phyloP scores from a whole-genome alignment of 2,888 invertebrate species.

The Crossocerus cetratus region DNA sequence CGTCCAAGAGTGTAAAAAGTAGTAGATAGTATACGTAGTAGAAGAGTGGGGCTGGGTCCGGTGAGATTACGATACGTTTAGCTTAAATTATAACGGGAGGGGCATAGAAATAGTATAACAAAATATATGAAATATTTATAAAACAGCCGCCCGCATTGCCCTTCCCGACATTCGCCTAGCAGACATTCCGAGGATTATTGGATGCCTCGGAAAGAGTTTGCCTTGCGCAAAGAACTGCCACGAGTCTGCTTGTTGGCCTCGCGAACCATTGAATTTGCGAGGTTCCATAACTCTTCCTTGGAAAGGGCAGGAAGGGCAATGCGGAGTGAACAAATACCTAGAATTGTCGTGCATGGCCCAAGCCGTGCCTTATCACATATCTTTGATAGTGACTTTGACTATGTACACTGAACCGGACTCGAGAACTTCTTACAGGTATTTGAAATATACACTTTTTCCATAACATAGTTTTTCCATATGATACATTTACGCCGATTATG shows the following conservation, averaged over 20 bases:
- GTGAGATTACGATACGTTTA: constrained; percentile 55
- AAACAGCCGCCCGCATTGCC: constrained; percentile 67
- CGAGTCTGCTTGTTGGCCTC: not conserved
- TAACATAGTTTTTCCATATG: constrained; percentile 25
- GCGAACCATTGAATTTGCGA: not conserved
- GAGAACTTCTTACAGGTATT: constrained; percentile 48
- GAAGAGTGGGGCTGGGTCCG: constrained; percentile 46
- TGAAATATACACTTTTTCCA: constrained; percentile 34
- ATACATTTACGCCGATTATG: constrained; percentile 30
- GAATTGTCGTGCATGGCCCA: constrained; percentile 71
- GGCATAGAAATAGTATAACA: constrained; percentile 76
- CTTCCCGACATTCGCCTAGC: constrained; percentile 56
- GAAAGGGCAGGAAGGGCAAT: constrained; percentile 61
- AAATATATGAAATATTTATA: constrained; percentile 76
- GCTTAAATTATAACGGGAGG: constrained; percentile 66
- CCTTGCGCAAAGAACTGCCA: not conserved
- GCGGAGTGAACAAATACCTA: constrained; percentile 67
- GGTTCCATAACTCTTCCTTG: not conserved
- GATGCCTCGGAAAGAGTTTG: constrained; percentile 9
- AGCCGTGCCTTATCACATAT: constrained; percentile 75
- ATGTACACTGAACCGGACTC: constrained; percentile 63
- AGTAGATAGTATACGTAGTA: constrained; percentile 30
- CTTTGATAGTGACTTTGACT: constrained; percentile 56
- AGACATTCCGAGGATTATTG: constrained; percentile 12
- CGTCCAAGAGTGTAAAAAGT: constrained; percentile 58